Conservation (phyloP, 2,797 vertebrate genomes). For the Sebastiscus albofasciatus region DNA sequence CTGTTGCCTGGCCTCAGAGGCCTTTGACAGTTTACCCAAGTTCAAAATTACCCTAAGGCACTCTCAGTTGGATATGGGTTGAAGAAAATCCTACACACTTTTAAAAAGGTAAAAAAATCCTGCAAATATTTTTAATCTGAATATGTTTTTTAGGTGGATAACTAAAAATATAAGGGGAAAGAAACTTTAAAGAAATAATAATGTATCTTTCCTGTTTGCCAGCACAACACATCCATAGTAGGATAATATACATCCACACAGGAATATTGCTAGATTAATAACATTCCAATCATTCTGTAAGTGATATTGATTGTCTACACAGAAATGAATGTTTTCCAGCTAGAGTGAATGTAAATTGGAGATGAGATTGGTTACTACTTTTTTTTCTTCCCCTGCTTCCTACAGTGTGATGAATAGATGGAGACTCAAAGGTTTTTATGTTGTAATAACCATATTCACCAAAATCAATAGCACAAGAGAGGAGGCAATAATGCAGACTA, state of each 20-base stretch:
- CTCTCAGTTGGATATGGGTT: conserved; percentile 7
- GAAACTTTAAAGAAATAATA: conserved; percentile 10
- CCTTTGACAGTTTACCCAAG: conserved; percentile 39
- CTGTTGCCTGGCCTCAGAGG: conserved; percentile 55
- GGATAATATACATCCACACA: conserved; percentile 68
- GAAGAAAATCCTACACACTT: background rate
- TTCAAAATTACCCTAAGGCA: conserved; percentile 33
- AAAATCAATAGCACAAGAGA: conserved; percentile 95
- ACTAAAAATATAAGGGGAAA: background rate
- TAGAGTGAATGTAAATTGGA: conserved; percentile 95
- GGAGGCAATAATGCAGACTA: conserved; percentile 94
- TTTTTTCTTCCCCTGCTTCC: conserved; percentile 22
- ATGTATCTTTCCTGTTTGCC: conserved; percentile 72
- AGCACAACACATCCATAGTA: conserved; percentile 86
- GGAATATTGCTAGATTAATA: conserved; percentile 67
- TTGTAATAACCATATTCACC: conserved; percentile 94
- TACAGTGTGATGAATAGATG: conserved; percentile 84
- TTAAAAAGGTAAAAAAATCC: background rate
- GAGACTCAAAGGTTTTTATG: conserved; percentile 86
- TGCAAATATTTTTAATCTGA: conserved; percentile 11
- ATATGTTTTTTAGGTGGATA: background rate
- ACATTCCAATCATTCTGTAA: conserved; percentile 67
- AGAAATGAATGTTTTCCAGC: conserved; percentile 93
- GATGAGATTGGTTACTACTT: conserved; percentile 92
- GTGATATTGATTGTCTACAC: conserved; percentile 89